Percentiles rank a stretch among this genome's conserved stretches.
Conservation (phyloP, 2,113 vertebrate species). For the Tretioscincus oriximinensis region DNA sequence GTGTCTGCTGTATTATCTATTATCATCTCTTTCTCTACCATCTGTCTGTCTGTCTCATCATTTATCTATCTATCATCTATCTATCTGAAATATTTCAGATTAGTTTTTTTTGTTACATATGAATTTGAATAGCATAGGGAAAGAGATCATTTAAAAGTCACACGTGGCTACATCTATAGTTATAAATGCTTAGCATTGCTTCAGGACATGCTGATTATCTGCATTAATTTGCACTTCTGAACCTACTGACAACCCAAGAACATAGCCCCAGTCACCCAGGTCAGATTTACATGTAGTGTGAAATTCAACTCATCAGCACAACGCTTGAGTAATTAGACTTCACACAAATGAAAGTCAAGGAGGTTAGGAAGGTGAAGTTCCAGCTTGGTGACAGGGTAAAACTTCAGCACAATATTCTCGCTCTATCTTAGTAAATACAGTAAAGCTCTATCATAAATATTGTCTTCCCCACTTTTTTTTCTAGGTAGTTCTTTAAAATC, state of each 20-base stretch:
- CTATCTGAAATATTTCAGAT: not conserved
- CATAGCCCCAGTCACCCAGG: constrained; percentile 14
- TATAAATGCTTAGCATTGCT: constrained; percentile 26
- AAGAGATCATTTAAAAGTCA: constrained; percentile 19
- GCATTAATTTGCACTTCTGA: constrained; percentile 21
- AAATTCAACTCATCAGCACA: constrained; percentile 36
- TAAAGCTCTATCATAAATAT: not conserved
- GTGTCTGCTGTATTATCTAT: no score
- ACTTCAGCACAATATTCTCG: constrained; percentile 1
- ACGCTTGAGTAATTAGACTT: constrained; percentile 20
- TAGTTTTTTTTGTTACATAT: not conserved
- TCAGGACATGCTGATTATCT: constrained; percentile 25
- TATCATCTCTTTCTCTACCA: no score
- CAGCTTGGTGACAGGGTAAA: constrained; percentile 12
- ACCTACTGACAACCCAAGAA: constrained; percentile 9
- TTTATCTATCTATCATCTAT: no score
- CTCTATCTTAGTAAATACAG: not conserved
- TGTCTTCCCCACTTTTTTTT: no score
- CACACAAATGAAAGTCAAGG: constrained; percentile 27
- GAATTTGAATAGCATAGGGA: not conserved
- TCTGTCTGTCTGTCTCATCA: no score
- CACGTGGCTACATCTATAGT: not conserved
- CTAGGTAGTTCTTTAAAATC: not conserved
- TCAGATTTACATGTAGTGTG: constrained; percentile 38
- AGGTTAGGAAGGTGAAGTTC: constrained; percentile 21